A percentile compares a stretch with the other conserved stretches of the same genome.
Evolutionary conservation across 2,113 vertebrate genomes (phyloP).

Genomic region (Petroica traversi): DNA sequence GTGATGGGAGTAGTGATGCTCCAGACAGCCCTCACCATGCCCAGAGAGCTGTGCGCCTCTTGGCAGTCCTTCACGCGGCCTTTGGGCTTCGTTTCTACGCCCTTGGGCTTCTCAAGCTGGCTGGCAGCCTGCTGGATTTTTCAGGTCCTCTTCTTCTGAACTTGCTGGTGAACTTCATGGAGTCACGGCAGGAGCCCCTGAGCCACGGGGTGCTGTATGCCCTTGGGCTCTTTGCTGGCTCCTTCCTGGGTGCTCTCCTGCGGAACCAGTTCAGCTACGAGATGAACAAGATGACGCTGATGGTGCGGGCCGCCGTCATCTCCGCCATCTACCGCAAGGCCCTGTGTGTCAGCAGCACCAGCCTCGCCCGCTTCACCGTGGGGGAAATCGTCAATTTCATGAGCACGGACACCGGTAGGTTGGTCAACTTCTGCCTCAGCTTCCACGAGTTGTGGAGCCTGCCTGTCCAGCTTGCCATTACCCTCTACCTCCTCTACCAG

Average conservation of each 20-base stretch:
- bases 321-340: conserved; percentile 86
- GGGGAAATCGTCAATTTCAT: conserved; percentile 93
- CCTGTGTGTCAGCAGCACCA: conserved; percentile 77
- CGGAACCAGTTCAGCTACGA: conserved; percentile 85
- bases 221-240: conserved; percentile 82
- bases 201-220: conserved; percentile 83
- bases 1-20: neutral
- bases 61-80: conserved; percentile 79
- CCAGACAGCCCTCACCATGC: neutral
- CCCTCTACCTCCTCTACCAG: conserved; percentile 89
- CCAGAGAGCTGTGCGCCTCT: conserved; percentile 51
- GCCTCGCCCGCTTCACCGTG: conserved; percentile 72
- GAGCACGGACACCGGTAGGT: conserved; percentile 86
- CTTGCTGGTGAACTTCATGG: conserved; percentile 87
- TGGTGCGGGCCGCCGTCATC: conserved; percentile 80
- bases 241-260: conserved; percentile 81
- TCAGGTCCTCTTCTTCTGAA: conserved; percentile 89
- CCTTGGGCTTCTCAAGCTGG: conserved; percentile 85
- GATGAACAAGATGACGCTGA: conserved; percentile 81
- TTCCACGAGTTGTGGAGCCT: conserved; percentile 96
- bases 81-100: conserved; percentile 84
- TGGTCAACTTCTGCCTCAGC: conserved; percentile 88
- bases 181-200: conserved; percentile 80
- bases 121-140: conserved; percentile 79
- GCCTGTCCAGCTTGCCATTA: conserved; percentile 83